Percentiles rank a stretch among this genome's conserved stretches.
Conservation (phyloP, 2,113 vertebrate species). For the Vimba vimba region DNA sequence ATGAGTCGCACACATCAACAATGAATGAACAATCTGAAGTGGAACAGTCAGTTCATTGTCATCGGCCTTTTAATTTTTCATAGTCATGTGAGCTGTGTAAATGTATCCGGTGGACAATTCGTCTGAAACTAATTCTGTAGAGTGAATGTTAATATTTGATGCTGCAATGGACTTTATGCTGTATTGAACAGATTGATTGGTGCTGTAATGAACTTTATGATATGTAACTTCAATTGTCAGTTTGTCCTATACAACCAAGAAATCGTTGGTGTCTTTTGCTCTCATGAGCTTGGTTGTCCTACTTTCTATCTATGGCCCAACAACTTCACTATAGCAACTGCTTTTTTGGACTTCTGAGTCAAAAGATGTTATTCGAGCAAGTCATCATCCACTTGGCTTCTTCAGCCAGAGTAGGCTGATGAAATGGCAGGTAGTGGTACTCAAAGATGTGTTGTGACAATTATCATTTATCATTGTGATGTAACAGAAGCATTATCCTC, state of each 20-base stretch:
- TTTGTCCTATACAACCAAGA: neutral
- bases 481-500: slow-evolving; percentile 5
- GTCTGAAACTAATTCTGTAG: neutral
- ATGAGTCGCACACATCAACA: slow-evolving; percentile 25
- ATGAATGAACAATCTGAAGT: slow-evolving; percentile 34
- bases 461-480: slow-evolving; percentile 23
- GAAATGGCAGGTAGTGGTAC: slow-evolving; percentile 21
- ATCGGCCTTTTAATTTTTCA: slow-evolving; percentile 18
- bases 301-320: neutral
- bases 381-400: slow-evolving; percentile 9
- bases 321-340: neutral
- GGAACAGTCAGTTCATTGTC: slow-evolving; percentile 34
- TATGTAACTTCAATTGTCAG: neutral
- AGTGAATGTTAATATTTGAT: slow-evolving; percentile 33
- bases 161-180: neutral
- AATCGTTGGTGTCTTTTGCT: neutral
- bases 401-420: slow-evolving; percentile 7
- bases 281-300: neutral
- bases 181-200: neutral
- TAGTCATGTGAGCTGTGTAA: slow-evolving; percentile 37
- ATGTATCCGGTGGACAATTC: neutral
- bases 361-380: neutral
- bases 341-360: slow-evolving; percentile 9
- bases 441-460: slow-evolving; percentile 6
- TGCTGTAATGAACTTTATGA: neutral